Base-by-base conservation (phyloP, 23 tunicate species). In the Diplosoma virens region DNA sequence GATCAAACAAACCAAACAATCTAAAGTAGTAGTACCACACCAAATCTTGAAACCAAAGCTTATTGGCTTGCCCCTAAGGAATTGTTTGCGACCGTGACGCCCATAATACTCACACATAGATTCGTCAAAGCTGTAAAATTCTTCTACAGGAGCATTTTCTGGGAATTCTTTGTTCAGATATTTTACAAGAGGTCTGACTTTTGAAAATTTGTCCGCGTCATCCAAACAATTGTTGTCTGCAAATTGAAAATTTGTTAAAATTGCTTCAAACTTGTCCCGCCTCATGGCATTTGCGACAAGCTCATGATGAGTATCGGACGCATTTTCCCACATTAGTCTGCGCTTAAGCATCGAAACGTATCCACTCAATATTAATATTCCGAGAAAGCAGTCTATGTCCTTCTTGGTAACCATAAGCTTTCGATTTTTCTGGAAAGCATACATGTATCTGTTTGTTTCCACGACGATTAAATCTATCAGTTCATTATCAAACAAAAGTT, bases 71-170 rank as follows among this genome's bases (percentile, higher is more conserved):
- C 70, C 70, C 6, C 70, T 26, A 7, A 63, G 5, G 29, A 63
- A 63, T 29, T 63, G 70, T 36, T 63, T 63, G 35, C 33, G 29
- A 6, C 70, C 70, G 29, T 63, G 70, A n/a, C 70, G 70, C 35
- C 70, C 70, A 63, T 25, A 63, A 63, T 63, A 63, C 35, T 63
- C 70, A n/a, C 70, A 25, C 70, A 63, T 63, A 26, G 70, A 63
- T n/a, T 63, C 70, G 35, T 63, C 70, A 63, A 63, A 63, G 70
- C 70, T 28, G 35, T 28, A 63, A 63, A 63, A 63, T 29, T 63
- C 70, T 28, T 63, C 35, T 11, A n/a, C n/a, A 45, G 20, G 70
- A 4, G 70, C 35, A 28, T 63, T 4, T 63, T 63, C 35, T n/a
- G 3, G 35, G 29, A 63, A 28, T 36, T 63, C 29, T 63, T 63